Conservation (phyloP, 2,113 vertebrate genomes). For the Calyptommatus sinebrachiatus region DNA sequence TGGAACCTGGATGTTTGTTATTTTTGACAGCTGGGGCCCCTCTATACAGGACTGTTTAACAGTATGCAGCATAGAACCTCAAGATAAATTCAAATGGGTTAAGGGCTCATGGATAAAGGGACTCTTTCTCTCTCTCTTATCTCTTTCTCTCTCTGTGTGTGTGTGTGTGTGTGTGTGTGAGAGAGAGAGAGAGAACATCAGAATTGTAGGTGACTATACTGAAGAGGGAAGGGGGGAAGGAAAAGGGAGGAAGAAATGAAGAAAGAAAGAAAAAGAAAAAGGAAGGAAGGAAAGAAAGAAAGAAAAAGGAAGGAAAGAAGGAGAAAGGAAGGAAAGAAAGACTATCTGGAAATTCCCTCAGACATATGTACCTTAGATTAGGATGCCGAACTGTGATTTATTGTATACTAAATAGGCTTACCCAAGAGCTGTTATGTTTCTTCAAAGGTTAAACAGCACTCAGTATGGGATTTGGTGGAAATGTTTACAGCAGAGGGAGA, state of each 20-base stretch:
- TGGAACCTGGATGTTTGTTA: too few relatives aligned
- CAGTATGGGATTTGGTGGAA: constrained; percentile 65
- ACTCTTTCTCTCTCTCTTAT: too few relatives aligned
- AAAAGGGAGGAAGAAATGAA: too few relatives aligned
- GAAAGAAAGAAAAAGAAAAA: neutral
- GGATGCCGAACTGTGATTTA: constrained; percentile 70
- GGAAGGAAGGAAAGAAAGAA: neutral
- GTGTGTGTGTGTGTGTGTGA: too few relatives aligned
- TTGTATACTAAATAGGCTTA: constrained; percentile 64
- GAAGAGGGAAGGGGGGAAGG: neutral
- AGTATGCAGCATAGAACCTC: too few relatives aligned
- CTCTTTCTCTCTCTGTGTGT: too few relatives aligned
- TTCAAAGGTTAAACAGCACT: constrained; percentile 74
- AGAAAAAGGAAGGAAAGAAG: neutral
- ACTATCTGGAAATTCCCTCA: constrained; percentile 29
- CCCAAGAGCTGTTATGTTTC: constrained; percentile 59
- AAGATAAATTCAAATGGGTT: too few relatives aligned
- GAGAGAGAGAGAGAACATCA: too few relatives aligned
- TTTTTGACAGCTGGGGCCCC: too few relatives aligned
- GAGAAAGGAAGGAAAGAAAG: too few relatives aligned
- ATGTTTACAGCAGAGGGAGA: constrained; percentile 57
- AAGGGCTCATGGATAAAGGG: too few relatives aligned
- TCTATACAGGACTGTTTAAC: too few relatives aligned
- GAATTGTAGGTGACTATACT: constrained; percentile 30
- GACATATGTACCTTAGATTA: constrained; percentile 53